phyloP scores from a whole-genome alignment of 2,888 invertebrate genomes.

The Parelbella ahira region DNA sequence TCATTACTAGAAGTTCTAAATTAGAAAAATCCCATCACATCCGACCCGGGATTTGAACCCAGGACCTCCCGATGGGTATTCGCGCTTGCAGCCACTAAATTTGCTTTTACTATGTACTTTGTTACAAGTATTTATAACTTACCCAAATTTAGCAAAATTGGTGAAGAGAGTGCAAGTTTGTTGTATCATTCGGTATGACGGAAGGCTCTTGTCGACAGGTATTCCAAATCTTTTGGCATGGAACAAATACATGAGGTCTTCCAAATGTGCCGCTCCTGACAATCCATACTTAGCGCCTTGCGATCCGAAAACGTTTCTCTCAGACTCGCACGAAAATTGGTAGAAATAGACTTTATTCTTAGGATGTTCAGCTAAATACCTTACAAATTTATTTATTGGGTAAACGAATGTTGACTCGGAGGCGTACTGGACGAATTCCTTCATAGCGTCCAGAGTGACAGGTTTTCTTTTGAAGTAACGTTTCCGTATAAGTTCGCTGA shows the following conservation, averaged over 20 bases:
- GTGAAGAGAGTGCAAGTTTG: slow-evolving; percentile 28
- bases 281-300: slow-evolving; percentile 23
- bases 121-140: background rate
- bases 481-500: slow-evolving; percentile 33
- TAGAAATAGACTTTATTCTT: slow-evolving; percentile 38
- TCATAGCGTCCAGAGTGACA: slow-evolving; percentile 1
- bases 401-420: slow-evolving; percentile 1
- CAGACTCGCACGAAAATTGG: slow-evolving; percentile 39
- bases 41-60: no score
- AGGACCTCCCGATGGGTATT: no score
- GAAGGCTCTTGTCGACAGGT: slow-evolving; percentile 25
- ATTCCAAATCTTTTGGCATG: slow-evolving; percentile 25
- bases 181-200: slow-evolving; percentile 25
- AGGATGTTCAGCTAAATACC: slow-evolving; percentile 28
- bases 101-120: no score
- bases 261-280: slow-evolving; percentile 30
- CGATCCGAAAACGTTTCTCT: slow-evolving; percentile 36
- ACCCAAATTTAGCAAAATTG: slow-evolving; percentile 35
- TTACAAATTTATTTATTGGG: slow-evolving; percentile 33
- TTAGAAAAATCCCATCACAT: no score
- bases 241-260: slow-evolving; percentile 33
- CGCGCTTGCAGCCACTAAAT: no score
- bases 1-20: no score
- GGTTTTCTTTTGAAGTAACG: slow-evolving; percentile 3
- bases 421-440: slow-evolving; percentile 3